phyloP scores from a whole-genome alignment of 2,797 vertebrate species.

The Fundulus diaphanus region DNA sequence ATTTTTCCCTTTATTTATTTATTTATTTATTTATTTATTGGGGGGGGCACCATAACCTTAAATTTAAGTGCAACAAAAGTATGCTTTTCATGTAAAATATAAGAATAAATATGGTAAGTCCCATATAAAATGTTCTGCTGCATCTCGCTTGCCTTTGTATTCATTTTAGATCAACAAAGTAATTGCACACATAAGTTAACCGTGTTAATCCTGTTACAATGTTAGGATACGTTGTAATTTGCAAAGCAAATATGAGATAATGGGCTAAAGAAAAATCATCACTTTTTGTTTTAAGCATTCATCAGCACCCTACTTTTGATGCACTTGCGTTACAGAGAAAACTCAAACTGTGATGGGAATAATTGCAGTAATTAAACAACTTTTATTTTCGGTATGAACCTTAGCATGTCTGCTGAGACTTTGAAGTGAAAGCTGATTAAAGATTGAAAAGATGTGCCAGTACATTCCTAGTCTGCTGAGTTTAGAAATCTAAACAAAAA shows the following conservation, averaged over 20 bases:
- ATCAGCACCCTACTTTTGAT: not conserved
- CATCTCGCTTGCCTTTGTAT: not conserved
- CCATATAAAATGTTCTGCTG: not conserved
- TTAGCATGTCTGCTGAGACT: not conserved
- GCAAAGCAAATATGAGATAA: not conserved
- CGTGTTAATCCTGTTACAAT: not conserved
- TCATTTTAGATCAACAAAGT: not conserved
- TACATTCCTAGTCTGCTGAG: constrained; percentile 3
- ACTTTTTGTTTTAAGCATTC: not conserved
- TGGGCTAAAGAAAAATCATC: not conserved
- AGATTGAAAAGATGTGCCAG: constrained; percentile 21
- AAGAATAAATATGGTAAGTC: not conserved
- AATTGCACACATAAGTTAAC: not conserved
- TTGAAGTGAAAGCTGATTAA: constrained; percentile 5
- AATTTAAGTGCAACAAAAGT: not conserved
- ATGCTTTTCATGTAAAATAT: not conserved
- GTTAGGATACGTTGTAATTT: not conserved
- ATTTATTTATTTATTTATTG: not conserved
- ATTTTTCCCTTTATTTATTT: not conserved
- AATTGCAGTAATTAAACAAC: not conserved
- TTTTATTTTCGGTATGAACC: not conserved
- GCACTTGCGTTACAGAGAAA: not conserved
- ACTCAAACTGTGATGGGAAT: not conserved
- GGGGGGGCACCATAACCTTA: not conserved
- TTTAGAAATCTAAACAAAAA: constrained; percentile 45